Percentiles rank a stretch among this genome's conserved stretches.
These are phyloP conservation scores for Tenualosa ilisha DNA, from an alignment of 2,797 vertebrate genomes.

Conservation along the genomic window DNA sequence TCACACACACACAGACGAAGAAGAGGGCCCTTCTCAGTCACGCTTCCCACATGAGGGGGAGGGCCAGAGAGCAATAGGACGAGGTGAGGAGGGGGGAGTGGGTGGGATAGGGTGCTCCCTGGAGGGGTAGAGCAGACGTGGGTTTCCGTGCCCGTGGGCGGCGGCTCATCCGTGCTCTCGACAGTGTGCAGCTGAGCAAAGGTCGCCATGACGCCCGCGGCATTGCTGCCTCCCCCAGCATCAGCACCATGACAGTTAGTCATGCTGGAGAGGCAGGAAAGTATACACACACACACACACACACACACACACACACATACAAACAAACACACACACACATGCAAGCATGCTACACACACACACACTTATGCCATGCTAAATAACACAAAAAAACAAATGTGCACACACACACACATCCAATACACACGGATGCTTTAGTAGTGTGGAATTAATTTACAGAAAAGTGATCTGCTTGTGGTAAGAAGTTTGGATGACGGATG, in stretches of 20 bases:
- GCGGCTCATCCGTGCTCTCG: slow-evolving; percentile 49
- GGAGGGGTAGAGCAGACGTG: slow-evolving; percentile 38
- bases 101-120: slow-evolving; percentile 5
- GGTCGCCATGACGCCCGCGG: slow-evolving; percentile 51
- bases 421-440: background rate
- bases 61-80: background rate
- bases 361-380: background rate
- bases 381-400: background rate
- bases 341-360: background rate
- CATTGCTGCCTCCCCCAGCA: slow-evolving; percentile 47
- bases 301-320: background rate
- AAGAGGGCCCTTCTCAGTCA: slow-evolving; percentile 4
- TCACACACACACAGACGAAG: background rate
- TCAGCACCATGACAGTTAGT: slow-evolving; percentile 49
- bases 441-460: slow-evolving; percentile 1
- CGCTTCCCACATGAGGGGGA: slow-evolving; percentile 10
- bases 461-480: background rate
- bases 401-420: background rate
- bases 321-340: background rate
- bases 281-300: background rate
- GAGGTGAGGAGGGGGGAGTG: background rate
- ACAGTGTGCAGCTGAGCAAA: slow-evolving; percentile 54
- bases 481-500: slow-evolving; percentile 1
- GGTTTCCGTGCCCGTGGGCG: slow-evolving; percentile 51
- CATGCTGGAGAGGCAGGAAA: slow-evolving; percentile 44